Conservation (phyloP, 2,797 vertebrate genomes). For the Columba guinea region DNA sequence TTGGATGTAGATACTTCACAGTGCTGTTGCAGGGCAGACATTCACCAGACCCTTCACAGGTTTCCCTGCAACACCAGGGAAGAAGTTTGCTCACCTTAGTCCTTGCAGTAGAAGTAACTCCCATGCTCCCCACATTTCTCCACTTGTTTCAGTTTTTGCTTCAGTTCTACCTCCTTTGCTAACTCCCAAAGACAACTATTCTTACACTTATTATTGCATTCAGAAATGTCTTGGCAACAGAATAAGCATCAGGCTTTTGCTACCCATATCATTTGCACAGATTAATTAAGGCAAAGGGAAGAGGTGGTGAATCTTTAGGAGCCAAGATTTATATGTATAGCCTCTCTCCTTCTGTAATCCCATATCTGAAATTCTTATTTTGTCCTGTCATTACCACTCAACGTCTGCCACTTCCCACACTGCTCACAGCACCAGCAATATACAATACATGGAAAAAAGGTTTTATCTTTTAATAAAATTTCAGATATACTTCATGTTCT, state of each 20-base stretch:
- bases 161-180: not conserved
- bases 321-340: not conserved
- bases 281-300: not conserved
- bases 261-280: not conserved
- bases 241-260: not conserved
- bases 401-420: slow-evolving; percentile 50
- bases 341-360: not conserved
- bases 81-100: not conserved
- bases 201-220: not conserved
- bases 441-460: not conserved
- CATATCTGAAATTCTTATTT: slow-evolving; percentile 2
- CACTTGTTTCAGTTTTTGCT: not conserved
- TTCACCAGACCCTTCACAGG: not conserved
- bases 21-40: not conserved
- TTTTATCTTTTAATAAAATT: not conserved
- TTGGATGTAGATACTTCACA: not conserved
- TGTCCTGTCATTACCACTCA: not conserved
- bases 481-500: not conserved
- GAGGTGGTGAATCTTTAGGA: not conserved
- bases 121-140: not conserved
- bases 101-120: not conserved
- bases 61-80: not conserved
- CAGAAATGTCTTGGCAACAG: not conserved
- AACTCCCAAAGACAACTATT: not conserved
- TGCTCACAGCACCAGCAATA: not conserved